Evolutionary conservation across 1,140 invertebrate species (phyloP), one percentile per base, ranked within the genome.

Genomic region (Eriocheir sinensis): DNA sequence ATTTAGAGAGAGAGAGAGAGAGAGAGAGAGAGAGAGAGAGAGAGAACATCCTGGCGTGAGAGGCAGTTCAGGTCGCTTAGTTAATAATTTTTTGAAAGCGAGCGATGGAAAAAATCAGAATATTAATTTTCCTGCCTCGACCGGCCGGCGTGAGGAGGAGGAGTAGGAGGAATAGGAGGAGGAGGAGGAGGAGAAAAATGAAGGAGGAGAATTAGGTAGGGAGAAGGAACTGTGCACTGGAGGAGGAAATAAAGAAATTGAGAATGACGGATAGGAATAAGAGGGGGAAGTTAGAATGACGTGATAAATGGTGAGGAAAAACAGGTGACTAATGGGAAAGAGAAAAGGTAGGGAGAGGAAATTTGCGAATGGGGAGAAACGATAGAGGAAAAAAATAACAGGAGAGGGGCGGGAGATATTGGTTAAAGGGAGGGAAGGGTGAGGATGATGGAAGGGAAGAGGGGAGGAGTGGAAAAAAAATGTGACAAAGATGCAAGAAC

Each of bases 1-100:
- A n/a, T 36, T 2, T 34, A n/a, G 60, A 72, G 60, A 72, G 60
- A 72, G 60, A 72, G 60, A 72, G 60, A 72, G 60, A 72, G 60
- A 72, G 60, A 72, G 60, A 72, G 60, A 72, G 60, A 72, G 60
- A 72, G 60, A 72, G 60, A 72, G 60, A 17, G 60, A n/a, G 60
- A 0, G 27, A 72, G 60, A 72, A n/a, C 6, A 12, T 27, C 17
- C 21, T n/a, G 27, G 60, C 17, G 8, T 4, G 60, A 72, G 60
- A 12, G 60, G n/a, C n/a, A n/a, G n/a, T n/a, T n/a, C n/a, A 72
- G 60, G 9, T 53, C 12, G 48, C 21, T 53, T 53, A 12, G 12
- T 53, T 53, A 53, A 53, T 53, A 53, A 53, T 53, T 53, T 53
- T 53, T 21, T n/a, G 12, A 72, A n/a, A 72, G 60, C 17, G 60